These are phyloP conservation scores for Cylas formicarius DNA, from an alignment of 1,140 invertebrate genomes.

Conservation along the genomic window DNA sequence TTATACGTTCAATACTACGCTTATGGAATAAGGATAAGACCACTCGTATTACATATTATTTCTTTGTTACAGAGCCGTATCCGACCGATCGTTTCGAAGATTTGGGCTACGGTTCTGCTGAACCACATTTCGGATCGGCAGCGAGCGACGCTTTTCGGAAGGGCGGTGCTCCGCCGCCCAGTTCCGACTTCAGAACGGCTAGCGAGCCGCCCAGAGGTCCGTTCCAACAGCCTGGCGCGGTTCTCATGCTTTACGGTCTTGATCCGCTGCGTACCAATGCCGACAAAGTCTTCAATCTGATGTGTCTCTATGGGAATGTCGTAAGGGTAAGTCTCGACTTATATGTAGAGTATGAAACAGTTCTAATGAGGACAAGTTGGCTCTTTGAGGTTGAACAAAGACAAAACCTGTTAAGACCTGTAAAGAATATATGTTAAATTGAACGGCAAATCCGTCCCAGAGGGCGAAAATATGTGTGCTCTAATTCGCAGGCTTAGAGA, in stretches of 20 bases:
- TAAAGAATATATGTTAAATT: too few species aligned
- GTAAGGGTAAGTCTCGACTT: conserved; percentile 69
- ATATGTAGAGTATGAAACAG: background rate
- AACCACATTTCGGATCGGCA: too few species aligned
- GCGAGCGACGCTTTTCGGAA: conserved; percentile 36
- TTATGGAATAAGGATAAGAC: too few species aligned
- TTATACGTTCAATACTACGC: too few species aligned
- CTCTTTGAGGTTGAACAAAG: too few species aligned
- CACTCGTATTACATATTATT: too few species aligned
- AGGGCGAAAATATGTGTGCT: too few species aligned
- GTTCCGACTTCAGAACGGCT: conserved; percentile 33
- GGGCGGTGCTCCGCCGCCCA: conserved; percentile 28
- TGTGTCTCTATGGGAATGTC: conserved; percentile 98
- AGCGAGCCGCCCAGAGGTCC: conserved; percentile 17
- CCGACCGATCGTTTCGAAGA: conserved; percentile 38
- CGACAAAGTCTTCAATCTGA: conserved; percentile 96
- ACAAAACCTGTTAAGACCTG: too few species aligned
- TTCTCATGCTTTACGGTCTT: conserved; percentile 97
- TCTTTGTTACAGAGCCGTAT: conserved; percentile 37
- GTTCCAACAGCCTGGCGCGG: conserved; percentile 67
- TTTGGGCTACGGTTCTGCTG: conserved; percentile 26
- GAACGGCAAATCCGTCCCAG: too few species aligned
- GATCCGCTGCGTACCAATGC: conserved; percentile 90
- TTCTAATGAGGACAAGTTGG: background rate
- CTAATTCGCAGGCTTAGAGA: too few species aligned